Percentiles rank a stretch among this genome's conserved stretches.
Conservation (phyloP, 2,113 vertebrate species). For the Tonatia bakeri region DNA sequence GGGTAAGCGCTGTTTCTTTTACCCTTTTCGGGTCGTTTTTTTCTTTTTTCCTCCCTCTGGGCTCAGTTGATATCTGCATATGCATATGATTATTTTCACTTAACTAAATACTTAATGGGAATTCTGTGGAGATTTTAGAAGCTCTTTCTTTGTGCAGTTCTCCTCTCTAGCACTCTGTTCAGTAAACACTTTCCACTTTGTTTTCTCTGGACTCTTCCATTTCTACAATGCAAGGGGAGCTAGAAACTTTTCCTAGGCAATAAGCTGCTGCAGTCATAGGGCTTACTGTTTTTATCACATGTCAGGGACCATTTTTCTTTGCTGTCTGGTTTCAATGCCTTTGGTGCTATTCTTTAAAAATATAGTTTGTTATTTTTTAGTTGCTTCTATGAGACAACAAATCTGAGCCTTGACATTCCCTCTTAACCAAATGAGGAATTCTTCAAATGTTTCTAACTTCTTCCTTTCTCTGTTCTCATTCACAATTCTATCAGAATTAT, state of each 20-base stretch:
- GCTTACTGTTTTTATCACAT: background rate
- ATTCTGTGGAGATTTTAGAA: background rate
- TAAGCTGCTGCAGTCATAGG: background rate
- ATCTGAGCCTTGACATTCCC: background rate
- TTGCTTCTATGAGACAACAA: background rate
- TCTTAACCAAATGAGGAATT: background rate
- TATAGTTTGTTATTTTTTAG: background rate
- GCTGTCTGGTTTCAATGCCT: background rate
- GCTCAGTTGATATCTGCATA: background rate
- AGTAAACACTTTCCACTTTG: background rate
- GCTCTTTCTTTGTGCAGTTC: background rate
- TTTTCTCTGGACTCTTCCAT: background rate
- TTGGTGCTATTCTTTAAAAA: background rate
- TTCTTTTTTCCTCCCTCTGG: background rate
- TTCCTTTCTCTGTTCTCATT: background rate
- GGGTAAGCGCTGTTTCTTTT: background rate
- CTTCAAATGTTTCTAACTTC: background rate
- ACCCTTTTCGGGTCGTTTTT: background rate
- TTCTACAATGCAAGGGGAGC: background rate
- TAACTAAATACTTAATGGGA: background rate
- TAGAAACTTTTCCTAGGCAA: background rate
- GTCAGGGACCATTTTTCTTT: background rate
- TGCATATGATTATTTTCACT: background rate
- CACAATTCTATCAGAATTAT: background rate
- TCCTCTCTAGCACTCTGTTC: background rate